These are phyloP conservation scores for Ormyrus thymus DNA, from an alignment of 2,888 invertebrate genomes.

Conservation along the genomic window DNA sequence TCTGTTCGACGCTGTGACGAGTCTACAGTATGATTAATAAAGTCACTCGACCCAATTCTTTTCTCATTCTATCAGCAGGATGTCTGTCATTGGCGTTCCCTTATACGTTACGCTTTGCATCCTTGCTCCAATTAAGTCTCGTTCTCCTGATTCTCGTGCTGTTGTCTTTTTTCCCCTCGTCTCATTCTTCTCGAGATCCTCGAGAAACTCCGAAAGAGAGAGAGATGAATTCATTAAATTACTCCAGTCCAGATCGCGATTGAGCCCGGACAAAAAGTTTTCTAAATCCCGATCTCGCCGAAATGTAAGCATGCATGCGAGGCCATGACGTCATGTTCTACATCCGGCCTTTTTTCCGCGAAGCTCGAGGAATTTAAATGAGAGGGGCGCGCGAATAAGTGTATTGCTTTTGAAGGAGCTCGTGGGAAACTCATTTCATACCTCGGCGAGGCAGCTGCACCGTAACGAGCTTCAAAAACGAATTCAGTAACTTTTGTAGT, in stretches of 20 bases:
- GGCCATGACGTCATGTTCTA: no score
- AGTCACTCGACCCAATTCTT: slow-evolving; percentile 17
- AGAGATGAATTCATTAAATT: slow-evolving; percentile 20
- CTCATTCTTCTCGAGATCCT: no score
- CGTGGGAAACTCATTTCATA: no score
- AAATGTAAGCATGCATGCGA: no score
- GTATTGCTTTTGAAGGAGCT: not conserved
- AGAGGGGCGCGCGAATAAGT: not conserved
- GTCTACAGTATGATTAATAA: slow-evolving; percentile 13
- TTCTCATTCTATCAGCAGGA: not conserved
- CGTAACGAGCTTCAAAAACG: no score
- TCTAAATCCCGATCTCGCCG: not conserved
- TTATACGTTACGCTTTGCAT: slow-evolving; percentile 18
- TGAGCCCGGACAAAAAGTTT: no score
- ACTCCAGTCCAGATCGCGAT: not conserved
- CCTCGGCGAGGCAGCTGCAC: no score
- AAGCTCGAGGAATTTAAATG: not conserved
- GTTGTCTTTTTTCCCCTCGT: not conserved
- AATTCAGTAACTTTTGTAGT: no score
- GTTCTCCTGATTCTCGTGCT: not conserved
- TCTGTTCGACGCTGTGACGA: not conserved
- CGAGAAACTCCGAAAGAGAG: not conserved
- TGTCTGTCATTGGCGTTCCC: no score
- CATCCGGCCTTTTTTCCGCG: no score
- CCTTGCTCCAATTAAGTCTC: slow-evolving; percentile 21